Base-by-base conservation (phyloP, 2,888 invertebrate species). In the Leptinotarsa peninsularis region DNA sequence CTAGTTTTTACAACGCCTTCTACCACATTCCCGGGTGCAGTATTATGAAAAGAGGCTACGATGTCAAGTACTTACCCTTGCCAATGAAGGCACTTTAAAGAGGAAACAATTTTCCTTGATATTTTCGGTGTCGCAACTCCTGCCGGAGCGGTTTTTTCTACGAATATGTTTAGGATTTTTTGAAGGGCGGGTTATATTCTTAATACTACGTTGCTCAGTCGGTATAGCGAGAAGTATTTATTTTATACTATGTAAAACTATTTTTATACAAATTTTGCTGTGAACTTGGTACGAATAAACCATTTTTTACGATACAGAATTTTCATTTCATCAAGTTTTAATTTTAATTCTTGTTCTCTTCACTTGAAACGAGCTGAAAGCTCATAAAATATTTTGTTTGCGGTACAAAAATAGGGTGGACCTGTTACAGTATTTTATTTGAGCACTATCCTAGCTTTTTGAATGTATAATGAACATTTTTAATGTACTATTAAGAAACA, bases 241-340 rank as follows among this genome's bases (percentile, higher is more conserved):
- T 58, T 17, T 58, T 58, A 23, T 58, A 58, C 15, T 4, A 58
- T 58, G 5, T 3, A 23, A 58, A 58, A 58, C 58, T 23, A 58
- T 58, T 58, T 58, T 58, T 58, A 58, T 58, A 58, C 58, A 23
- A 58, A 58, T 58, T 10, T 58, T 58, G 58, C 58, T 58, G 58
- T 58, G 58, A 58, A 18, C 3, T 54, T 10, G 1, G 18, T 54
- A 54, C 10, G 54, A 54, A 58, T 58, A 58, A 58, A 58, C 23
- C 14, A 13, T 58, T 58, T 58, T 58, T 58, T 58, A 23, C 4
- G 4, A 58, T 58, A 15, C 13, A 23, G 23, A 23, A 18, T 58
- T 58, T 23, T 58, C 3, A 15, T 58, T 58, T 14, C 4, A 23
- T 15, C 14, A 3, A 58, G 4, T 18, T 27, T 27, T 5, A 27